These are phyloP conservation scores for Sturnus vulgaris DNA, from an alignment of 2,113 vertebrate species.

Conservation along the genomic window DNA sequence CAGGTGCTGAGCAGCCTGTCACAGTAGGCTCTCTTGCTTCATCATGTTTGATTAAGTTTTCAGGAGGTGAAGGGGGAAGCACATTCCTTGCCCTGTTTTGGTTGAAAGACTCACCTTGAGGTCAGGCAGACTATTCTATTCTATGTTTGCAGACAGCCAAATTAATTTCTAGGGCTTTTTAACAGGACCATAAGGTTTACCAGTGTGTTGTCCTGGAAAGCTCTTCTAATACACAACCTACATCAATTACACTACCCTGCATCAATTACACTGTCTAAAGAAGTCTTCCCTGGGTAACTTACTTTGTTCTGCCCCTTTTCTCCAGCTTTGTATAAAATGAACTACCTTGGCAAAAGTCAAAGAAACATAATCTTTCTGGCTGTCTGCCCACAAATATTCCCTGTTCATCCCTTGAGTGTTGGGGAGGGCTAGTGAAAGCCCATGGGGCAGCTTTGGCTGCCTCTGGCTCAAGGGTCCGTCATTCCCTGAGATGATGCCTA, in stretches of 20 bases:
- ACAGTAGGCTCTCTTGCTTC: neutral
- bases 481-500: neutral
- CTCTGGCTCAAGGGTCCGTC: neutral
- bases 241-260: neutral
- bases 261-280: neutral
- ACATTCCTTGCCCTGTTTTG: neutral
- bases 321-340: neutral
- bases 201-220: neutral
- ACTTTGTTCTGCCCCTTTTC: neutral
- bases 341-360: neutral
- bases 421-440: neutral
- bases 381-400: neutral
- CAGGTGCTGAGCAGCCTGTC: neutral
- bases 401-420: neutral
- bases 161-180: constrained; percentile 10
- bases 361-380: neutral
- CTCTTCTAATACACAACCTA: neutral
- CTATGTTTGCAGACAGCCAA: neutral
- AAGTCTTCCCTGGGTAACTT: neutral
- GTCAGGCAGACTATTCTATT: neutral
- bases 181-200: neutral
- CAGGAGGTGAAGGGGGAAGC: neutral
- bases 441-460: accelerated
- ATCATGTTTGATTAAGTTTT: neutral
- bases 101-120: neutral